Base-by-base conservation (phyloP, 2,113 vertebrate genomes). In the Hemibagrus wyckioides region DNA sequence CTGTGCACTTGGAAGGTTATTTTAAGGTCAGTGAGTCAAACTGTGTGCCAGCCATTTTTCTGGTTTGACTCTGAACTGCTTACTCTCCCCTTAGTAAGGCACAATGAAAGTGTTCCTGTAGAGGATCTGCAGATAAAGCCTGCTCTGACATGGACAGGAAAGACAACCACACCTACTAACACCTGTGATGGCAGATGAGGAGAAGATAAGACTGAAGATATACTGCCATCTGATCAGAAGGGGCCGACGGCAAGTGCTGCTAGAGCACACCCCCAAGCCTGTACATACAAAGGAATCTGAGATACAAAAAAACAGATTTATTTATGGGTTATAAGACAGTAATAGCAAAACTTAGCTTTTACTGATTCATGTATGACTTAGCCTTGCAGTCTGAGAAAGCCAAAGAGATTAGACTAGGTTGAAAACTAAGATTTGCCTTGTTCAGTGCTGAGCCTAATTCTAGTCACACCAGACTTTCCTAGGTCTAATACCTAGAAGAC, bases 181-280 rank as follows among this genome's bases (percentile, higher is more conserved):
- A 94, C 94, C 93, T 95, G 94, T 28, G 90, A 91, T 94, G 93
- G 94, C 92, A 95, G 93, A 95, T 94, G 91, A 86, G 89, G 73
- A 11, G 65, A 71, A 90, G 94, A 94, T 95, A 93, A 90, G 76
- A 30, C 86, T 33, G 86, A 80, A 92, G 89, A 92, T 89, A 90
- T 88, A 83, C 73, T 87, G 52, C 50, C 82, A 65, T 80, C 76
- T 82, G 73, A 87, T 85, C 56, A 69, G 80, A 80, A 33, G 63
- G 67, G 15, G 56, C 77, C 83, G n/a, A 41, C 61, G 30, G 84
- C 63, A 36, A 59, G 28, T 33, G 41, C 54, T 44, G 41, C 73
- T 61, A n/a, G 65, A 71, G 81, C 75, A 84, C 39, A 52, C 83
- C 81, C 52, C 54, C 25, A 82, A 85, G 41, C 36, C 57, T 83